These are phyloP conservation scores for Pterocles orientalis DNA, from an alignment of 2,113 vertebrate genomes.

Conservation along the genomic window DNA sequence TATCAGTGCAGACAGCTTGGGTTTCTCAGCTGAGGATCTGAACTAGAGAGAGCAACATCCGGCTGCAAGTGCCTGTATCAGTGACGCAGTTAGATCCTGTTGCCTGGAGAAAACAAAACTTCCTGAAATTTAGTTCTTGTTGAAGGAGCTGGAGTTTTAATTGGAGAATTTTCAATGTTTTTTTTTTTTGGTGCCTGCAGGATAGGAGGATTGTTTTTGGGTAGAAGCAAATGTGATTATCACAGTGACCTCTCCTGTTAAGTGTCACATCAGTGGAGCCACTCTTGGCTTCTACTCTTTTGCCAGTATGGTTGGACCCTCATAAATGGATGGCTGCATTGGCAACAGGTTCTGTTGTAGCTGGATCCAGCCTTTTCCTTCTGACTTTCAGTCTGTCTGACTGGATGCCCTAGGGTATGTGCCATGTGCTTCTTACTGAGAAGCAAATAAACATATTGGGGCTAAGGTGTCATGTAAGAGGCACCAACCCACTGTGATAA, in stretches of 20 bases:
- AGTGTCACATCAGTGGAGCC: background rate
- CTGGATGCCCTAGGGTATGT: background rate
- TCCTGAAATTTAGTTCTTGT: background rate
- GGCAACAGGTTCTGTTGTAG: background rate
- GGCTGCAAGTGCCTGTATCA: background rate
- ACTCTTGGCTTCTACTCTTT: background rate
- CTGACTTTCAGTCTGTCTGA: background rate
- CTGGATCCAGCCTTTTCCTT: background rate
- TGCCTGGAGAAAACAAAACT: background rate
- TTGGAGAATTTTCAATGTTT: background rate
- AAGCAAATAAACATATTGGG: background rate
- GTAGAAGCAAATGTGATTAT: background rate
- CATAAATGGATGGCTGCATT: background rate
- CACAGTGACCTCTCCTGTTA: background rate
- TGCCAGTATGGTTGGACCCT: background rate
- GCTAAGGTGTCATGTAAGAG: background rate
- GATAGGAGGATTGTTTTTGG: fast-evolving
- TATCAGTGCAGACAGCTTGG: background rate
- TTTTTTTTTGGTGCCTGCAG: background rate
- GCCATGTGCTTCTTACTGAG: background rate
- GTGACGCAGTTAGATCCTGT: background rate
- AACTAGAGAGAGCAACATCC: background rate
- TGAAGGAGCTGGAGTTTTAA: background rate
- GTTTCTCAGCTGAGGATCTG: background rate
- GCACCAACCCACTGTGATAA: background rate